Base-by-base conservation (phyloP, 2,888 invertebrate species). In the Galeopsomyia nigrocyanea region DNA sequence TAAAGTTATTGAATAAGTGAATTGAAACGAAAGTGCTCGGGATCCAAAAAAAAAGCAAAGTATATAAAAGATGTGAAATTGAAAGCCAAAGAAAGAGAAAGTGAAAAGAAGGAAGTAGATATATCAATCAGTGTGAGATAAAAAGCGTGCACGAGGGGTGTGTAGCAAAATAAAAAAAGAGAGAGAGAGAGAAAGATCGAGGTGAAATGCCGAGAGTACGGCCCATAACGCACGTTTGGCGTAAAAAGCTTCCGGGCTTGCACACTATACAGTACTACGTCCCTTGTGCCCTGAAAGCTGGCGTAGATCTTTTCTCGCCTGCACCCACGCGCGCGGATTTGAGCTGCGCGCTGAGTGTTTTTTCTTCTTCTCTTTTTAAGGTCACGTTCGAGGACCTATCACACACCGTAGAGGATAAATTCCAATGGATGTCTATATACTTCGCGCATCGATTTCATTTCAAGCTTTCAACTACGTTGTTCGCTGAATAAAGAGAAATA, bases 181-280 rank as follows among this genome's bases (percentile, higher is more conserved):
- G 57, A 51, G 39, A 61, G 51, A 62, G 57, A 51, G 31, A 46
- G n/a, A 46, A 60, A n/a, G 13, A 49, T 49, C n/a, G 16, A 17
- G 60, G 22, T 39, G 39, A 39, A 39, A 66, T 19, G 31, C 47
- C 21, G 51, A 73, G 63, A 62, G 57, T 51, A 51, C 39, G 49
- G 39, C 14, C 57, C 55, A 49, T 69, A 70, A 57, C 58, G 57
- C 66, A 47, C 62, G 66, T 62, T 69, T 57, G 66, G 58, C 69
- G 62, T 73, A 73, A 73, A 73, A 66, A 73, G 69, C 69, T 73
- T 73, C 69, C 64, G 39, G 39, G 10, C 39, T 39, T 39, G 66
- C 31, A 47, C 51, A 47, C 50, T 66, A 14, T 68, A 63, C 56
- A 46, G 17, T 64, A 68, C 50, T 55, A 46, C 39, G 26, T 5